phyloP scores from a whole-genome alignment of 2,888 invertebrate species.

The Ceramica pisi region DNA sequence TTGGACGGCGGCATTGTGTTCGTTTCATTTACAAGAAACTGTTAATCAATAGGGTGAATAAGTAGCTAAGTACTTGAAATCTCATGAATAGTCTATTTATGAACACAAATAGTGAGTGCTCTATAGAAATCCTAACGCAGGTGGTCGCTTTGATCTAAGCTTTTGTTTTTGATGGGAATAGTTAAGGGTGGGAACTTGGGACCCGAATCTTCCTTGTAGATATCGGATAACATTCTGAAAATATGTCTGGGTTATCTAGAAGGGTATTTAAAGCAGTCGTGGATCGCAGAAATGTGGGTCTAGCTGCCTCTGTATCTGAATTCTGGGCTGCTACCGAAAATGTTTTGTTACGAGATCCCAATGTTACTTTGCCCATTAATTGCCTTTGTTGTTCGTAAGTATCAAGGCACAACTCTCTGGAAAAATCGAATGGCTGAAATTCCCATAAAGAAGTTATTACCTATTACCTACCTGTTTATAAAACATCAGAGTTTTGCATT shows the following conservation, averaged over 20 bases:
- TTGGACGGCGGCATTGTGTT: constrained; percentile 32
- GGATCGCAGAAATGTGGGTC: too few species aligned
- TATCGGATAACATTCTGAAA: constrained; percentile 1
- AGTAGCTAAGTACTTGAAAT: constrained; percentile 16
- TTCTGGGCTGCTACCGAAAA: not conserved
- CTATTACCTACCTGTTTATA: not conserved
- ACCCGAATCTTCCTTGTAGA: not conserved
- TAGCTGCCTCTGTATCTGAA: too few species aligned
- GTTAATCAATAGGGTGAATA: constrained; percentile 24
- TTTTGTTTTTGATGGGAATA: not conserved
- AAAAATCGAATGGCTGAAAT: not conserved
- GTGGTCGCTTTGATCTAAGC: not conserved
- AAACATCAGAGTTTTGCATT: not conserved
- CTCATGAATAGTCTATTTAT: constrained; percentile 13
- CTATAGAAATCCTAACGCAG: not conserved
- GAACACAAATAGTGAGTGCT: not conserved
- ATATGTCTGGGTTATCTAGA: not conserved
- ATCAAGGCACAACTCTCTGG: not conserved
- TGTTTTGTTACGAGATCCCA: not conserved
- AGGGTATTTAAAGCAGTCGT: not conserved
- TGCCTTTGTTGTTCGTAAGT: not conserved
- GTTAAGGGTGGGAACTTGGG: not conserved
- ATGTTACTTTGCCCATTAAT: too few species aligned
- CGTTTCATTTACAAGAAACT: constrained; percentile 29
- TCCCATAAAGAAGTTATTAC: not conserved